Evolutionary conservation across 2,113 vertebrate species (phyloP).

Genomic region (Athene cunicularia): DNA sequence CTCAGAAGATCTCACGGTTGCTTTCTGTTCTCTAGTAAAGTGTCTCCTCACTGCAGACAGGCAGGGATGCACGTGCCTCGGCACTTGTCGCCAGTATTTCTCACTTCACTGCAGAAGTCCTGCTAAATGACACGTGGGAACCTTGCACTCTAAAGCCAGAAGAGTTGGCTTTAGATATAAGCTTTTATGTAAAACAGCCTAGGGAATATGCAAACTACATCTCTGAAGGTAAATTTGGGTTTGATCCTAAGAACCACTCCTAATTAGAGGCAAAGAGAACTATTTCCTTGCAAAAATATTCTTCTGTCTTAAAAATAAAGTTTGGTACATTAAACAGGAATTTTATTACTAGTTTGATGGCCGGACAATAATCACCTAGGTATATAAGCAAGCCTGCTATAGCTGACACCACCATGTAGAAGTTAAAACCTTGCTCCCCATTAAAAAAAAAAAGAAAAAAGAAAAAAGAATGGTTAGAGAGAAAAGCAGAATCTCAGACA

Average conservation of each 20-base stretch:
- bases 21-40: neutral
- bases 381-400: neutral
- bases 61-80: neutral
- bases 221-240: neutral
- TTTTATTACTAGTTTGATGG: conserved; percentile 47
- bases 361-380: conserved; percentile 28
- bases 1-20: neutral
- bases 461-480: neutral
- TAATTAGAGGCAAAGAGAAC: neutral
- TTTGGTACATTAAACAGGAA: neutral
- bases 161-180: neutral
- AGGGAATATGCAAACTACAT: neutral
- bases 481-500: neutral
- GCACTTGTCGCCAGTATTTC: neutral
- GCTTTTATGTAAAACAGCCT: neutral
- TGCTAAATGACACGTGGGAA: neutral
- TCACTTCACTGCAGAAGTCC: neutral
- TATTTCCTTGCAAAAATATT: conserved; percentile 45
- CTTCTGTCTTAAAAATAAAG: neutral
- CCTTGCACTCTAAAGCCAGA: neutral
- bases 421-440: neutral
- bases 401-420: neutral
- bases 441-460: neutral
- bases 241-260: neutral
- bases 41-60: neutral